Evolutionary conservation across 2,113 vertebrate species (phyloP).

Genomic region (Triplophysa siluroides): DNA sequence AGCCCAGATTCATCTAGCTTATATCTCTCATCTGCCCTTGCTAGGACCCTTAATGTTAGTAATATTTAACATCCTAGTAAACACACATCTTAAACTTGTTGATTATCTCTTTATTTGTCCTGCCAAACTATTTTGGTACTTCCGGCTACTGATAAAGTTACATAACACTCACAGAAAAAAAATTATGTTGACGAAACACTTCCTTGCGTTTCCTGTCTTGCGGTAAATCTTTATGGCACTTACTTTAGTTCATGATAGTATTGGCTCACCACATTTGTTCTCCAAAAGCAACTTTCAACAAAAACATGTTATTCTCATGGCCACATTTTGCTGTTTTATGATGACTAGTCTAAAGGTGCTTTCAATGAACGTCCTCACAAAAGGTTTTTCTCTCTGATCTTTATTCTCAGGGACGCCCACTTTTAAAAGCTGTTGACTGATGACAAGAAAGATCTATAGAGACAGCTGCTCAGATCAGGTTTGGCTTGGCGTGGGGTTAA

Average conservation of each 20-base stretch:
- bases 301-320: slow-evolving; percentile 9
- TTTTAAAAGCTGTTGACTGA: slow-evolving; percentile 41
- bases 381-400: slow-evolving; percentile 38
- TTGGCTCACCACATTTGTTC: background rate
- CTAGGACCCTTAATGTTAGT: background rate
- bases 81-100: slow-evolving; percentile 7
- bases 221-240: no score
- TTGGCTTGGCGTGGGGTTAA: background rate
- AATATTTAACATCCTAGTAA: slow-evolving; percentile 2
- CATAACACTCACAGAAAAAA: background rate
- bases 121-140: slow-evolving; percentile 4
- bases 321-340: background rate
- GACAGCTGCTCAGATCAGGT: background rate
- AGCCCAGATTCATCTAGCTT: background rate
- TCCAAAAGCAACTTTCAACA: background rate
- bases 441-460: slow-evolving; percentile 21
- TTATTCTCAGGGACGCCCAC: slow-evolving; percentile 28
- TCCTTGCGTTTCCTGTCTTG: background rate
- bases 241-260: background rate
- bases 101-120: slow-evolving; percentile 15
- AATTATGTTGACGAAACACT: background rate
- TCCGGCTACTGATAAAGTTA: slow-evolving; percentile 16
- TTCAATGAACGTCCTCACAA: slow-evolving; percentile 26
- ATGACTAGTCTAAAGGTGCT: background rate
- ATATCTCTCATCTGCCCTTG: background rate